Evolutionary conservation across 2,797 vertebrate species (phyloP), one percentile per base, ranked within the genome.

Genomic region (Allobates femoralis): DNA sequence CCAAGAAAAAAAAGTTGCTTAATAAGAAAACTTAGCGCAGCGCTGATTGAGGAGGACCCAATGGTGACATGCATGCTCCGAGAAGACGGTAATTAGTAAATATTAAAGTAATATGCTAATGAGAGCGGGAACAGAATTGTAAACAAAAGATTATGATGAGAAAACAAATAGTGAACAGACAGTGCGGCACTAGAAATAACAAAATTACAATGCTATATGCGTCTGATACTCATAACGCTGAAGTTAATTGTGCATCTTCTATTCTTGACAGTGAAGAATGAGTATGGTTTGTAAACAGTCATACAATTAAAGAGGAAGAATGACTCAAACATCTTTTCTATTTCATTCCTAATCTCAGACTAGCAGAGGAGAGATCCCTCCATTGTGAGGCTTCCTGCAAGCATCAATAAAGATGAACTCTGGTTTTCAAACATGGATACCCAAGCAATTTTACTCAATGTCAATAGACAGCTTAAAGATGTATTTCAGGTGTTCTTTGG

Each of bases 231-330:
- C 67, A 73, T 73, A 83, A 56, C 73, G 81, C 53, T 26, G 53
- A 71, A 83, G 51, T 60, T 83, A 83, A 83, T 83, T 83, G 67
- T 74, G 66, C 81, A 83, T 83, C 81, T 73, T 83, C 81, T 71
- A 53, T 74, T 74, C n/a, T n/a, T 83, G 81, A 83, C 81, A 83
- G 81, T 83, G 81, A 83, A 73, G 67, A 83, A 83, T 74, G 81
- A 60, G 67, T 37, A 41, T 30, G 34, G 66, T 58, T 83, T 41
- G 53, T 74, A 83, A 80, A 30, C 60, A 80, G 79, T 80, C 60
- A 83, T 73, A 69, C 34, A 73, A 83, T 83, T 73, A 83, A 58
- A 83, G 67, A 37, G 34, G 67, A 73, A 71, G 67, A 58, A 41
- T 58, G 26, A 83, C 46, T 37, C 67, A 73, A 60, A 73, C 81